Conservation (phyloP, 1,140 invertebrate genomes). For the Hesperophylax magnus region DNA sequence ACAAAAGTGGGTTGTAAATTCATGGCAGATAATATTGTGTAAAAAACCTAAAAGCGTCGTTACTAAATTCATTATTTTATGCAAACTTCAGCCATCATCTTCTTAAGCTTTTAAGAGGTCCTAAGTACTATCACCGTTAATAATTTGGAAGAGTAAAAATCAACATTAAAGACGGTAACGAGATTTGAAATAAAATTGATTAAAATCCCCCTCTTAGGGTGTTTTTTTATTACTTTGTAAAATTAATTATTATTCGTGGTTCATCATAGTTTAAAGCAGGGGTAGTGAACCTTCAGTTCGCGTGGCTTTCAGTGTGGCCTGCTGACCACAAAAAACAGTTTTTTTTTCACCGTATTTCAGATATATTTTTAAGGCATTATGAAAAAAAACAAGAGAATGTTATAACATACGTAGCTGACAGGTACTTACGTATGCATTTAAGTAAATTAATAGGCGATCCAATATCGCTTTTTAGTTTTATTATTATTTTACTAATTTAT, state of each 20-base stretch:
- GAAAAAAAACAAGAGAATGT: too few relatives aligned
- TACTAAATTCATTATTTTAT: slow-evolving; percentile 10
- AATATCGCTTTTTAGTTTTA: too few relatives aligned
- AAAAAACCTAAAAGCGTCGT: slow-evolving; percentile 10
- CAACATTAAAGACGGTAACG: slow-evolving; percentile 26
- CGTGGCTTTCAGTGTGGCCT: too few relatives aligned
- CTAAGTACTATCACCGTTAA: background rate
- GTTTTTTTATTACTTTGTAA: background rate
- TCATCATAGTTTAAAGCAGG: too few relatives aligned
- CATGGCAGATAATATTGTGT: background rate
- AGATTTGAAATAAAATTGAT: slow-evolving; percentile 18
- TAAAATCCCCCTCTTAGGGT: background rate
- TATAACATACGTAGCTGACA: too few relatives aligned
- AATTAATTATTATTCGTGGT: background rate
- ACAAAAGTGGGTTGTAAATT: background rate
- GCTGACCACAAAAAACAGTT: too few relatives aligned
- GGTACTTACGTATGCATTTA: too few relatives aligned
- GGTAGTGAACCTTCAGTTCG: too few relatives aligned
- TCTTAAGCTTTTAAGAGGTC: slow-evolving; percentile 25
- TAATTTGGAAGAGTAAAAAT: slow-evolving; percentile 24
- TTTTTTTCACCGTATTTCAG: too few relatives aligned
- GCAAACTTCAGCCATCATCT: slow-evolving; percentile 35
- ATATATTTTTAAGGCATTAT: too few relatives aligned
- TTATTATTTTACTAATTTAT: too few relatives aligned
- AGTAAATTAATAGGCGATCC: too few relatives aligned